Base-by-base conservation (phyloP, 2,797 vertebrate genomes). In the Prunella strophiata region DNA sequence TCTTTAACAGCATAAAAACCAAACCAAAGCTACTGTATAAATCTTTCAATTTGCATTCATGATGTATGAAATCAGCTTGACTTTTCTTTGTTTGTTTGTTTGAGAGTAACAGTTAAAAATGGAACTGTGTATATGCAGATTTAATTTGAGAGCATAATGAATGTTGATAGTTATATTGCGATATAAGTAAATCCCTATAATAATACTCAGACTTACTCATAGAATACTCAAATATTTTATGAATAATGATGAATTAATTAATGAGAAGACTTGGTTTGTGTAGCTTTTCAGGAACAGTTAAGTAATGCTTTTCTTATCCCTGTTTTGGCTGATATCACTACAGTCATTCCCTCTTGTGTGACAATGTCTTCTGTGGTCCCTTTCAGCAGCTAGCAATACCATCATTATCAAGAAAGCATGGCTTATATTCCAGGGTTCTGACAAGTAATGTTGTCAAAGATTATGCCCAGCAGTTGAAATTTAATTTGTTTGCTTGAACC, bases 401-500 rank as follows among this genome's bases (percentile, higher is more conserved):
- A 19, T 58, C 15, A 43, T 58, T 90, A 62, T 48, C n/a, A 82
- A 58, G 40, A 84, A 75, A 70, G 16, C 27, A 10, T 55, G 22
- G 16, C 62, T 91, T 90, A 45, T 84, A 25, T 87, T 81, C 11
- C 40, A 74, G 19, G 13, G 2, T 74, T 95, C 77, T 63, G 32
- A 82, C 16, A 63, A 81, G 75, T 66, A 66, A 70, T 84, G 26
- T 67, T 88, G 52, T 70, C 67, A 91, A 8, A 32, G 14, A 57
- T 55, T 81, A 91, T 48, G 21, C 80, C 40, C 17, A 42, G 59
- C 59, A 89, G 80, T 61, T 82, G 48, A 38, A 86, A 93, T 66
- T 81, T 73, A 88, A 84, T 92, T 84, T 47, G 30, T 88, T 88
- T 90, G 63, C 71, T 91, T 79, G 51, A 95, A 70, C 23, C 25